These are phyloP conservation scores for Dasyurus viverrinus DNA, from an alignment of 2,113 vertebrate species.

Conservation along the genomic window DNA sequence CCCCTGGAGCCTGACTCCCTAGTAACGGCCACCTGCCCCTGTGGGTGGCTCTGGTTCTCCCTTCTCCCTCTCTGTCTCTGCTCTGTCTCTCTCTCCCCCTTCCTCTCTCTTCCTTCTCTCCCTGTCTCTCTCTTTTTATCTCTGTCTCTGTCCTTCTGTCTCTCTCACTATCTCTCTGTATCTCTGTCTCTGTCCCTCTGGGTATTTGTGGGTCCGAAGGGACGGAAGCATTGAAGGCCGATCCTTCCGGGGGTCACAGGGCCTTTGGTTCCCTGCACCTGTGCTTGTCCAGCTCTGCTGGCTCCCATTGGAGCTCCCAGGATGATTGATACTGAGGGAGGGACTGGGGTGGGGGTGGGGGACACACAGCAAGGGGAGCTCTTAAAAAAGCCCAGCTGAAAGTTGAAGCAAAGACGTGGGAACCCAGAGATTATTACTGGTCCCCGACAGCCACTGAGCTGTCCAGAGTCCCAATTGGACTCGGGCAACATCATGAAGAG, in stretches of 20 bases:
- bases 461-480: constrained; percentile 34
- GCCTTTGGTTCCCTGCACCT: constrained; percentile 44
- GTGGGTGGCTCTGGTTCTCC: too few relatives aligned
- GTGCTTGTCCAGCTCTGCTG: constrained; percentile 32
- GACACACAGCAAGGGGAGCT: background rate
- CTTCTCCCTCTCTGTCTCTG: too few relatives aligned
- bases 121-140: too few relatives aligned
- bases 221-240: constrained; percentile 26
- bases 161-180: too few relatives aligned
- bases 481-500: constrained; percentile 47
- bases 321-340: constrained; percentile 1
- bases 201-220: background rate
- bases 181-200: background rate
- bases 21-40: too few relatives aligned
- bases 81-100: too few relatives aligned
- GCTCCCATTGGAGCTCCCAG: constrained; percentile 11
- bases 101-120: too few relatives aligned
- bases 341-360: too few relatives aligned
- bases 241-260: constrained; percentile 41
- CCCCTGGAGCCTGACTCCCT: too few relatives aligned
- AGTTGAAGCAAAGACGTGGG: constrained; percentile 37
- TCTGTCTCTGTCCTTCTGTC: too few relatives aligned
- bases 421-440: constrained; percentile 27
- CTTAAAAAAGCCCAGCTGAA: constrained; percentile 20
- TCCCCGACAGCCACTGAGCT: constrained; percentile 29